Base-by-base conservation (phyloP, 30 jellyfish, hydroid and myxozoan genomes). In the Aurelia sp. region DNA sequence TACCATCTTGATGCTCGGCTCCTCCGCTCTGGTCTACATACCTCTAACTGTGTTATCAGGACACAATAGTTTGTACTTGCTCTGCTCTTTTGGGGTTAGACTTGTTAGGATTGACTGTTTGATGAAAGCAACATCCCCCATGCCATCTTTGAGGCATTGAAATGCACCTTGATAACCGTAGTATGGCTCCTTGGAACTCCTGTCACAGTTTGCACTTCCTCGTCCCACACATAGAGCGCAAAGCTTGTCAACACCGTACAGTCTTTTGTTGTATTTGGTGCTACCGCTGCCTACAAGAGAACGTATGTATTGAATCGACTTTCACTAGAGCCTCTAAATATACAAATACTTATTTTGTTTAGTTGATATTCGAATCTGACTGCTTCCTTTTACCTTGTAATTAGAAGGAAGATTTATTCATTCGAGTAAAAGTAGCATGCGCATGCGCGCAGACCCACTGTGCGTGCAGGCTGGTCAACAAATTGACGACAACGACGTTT, bases 101-200 rank as follows among this genome's bases (percentile, higher is more conserved):
- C 82, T 20, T 23, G 86, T 86, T 20, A 86, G 73, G 6, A 75
- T 86, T 20, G 89, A 74, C 44, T 86, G 79, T 35, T 86, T 86
- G 35, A 86, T 66, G 40, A 86, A 86, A 1, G 96, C 96, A 9
- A 86, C 96, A 31, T 86, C 96, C 58, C 96, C 96, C n/a, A 30
- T 78, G 30, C 79, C 85, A 68, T 86, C 96, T 62, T 86, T 76
- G 71, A 86, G 22, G 62, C 96, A 86, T 74, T 66, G 78, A 66
- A 86, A 76, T 48, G 96, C 96, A 4, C 96, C 96, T 23, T 47
- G 85, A 85, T 86, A 86, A 50, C 96, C 96, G 30, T 66, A 86
- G 64, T 86, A 86, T 19, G 96, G 82, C 37, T 86, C 96, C 19
- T 16, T 48, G 22, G 82, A 30, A 47, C 57, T 71, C 33, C 96